Evolutionary conservation across 2,888 invertebrate genomes (phyloP).

Genomic region (Microctonus hyperodae): DNA sequence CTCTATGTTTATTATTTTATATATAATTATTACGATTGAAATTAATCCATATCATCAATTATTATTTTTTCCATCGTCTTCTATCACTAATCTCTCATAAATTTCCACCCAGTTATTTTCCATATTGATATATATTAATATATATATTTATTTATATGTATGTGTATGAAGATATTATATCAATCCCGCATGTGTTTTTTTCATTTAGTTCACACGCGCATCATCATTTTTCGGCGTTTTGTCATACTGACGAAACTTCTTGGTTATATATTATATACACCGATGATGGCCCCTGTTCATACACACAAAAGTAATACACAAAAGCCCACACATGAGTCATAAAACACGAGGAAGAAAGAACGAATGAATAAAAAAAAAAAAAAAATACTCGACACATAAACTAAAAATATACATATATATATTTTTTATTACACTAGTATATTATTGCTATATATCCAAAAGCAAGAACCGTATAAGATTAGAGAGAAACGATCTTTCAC

Average conservation of each 20-base stretch:
- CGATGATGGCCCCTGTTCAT: constrained; percentile 13
- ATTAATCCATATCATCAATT: too few species aligned
- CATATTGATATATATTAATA: too few species aligned
- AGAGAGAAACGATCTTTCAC: neutral
- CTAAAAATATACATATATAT: constrained; percentile 26
- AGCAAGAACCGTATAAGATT: too few species aligned
- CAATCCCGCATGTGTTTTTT: neutral
- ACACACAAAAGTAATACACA: constrained; percentile 16
- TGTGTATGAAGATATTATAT: neutral
- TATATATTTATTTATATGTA: too few species aligned
- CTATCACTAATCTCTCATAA: too few species aligned
- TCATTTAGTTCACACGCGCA: constrained; percentile 28
- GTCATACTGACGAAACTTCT: neutral
- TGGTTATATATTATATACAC: too few species aligned
- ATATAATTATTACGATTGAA: neutral
- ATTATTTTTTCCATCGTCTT: too few species aligned
- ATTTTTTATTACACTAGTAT: neutral
- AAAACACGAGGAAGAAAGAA: constrained; percentile 1
- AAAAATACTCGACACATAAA: constrained; percentile 24
- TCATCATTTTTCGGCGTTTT: neutral
- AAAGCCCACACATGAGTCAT: constrained; percentile 14
- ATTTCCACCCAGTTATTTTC: too few species aligned
- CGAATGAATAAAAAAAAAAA: neutral
- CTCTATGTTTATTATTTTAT: constrained; percentile 8
- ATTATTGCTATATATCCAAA: neutral